Evolutionary conservation across 2,113 vertebrate genomes (phyloP).

Genomic region (Crypturellus undulatus): DNA sequence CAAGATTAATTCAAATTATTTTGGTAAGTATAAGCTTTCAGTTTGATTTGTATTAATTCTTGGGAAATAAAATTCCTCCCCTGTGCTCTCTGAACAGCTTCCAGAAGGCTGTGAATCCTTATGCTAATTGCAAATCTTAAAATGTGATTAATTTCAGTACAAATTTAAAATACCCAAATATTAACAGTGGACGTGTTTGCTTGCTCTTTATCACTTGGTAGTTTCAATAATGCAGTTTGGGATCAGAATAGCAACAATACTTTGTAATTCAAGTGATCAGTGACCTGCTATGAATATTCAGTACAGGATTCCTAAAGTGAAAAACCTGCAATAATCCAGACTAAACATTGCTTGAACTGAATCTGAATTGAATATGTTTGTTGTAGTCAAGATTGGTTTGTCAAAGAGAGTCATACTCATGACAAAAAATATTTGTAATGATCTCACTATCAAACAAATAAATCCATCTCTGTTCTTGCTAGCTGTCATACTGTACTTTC

Average conservation of each 20-base stretch:
- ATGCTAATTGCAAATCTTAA: background rate
- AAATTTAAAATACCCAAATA: background rate
- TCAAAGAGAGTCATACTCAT: background rate
- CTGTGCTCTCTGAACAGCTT: background rate
- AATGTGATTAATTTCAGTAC: background rate
- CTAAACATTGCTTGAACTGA: background rate
- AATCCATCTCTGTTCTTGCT: background rate
- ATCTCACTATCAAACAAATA: background rate
- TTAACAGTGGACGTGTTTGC: background rate
- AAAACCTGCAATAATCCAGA: background rate
- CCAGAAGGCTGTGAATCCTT: background rate
- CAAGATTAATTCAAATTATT: background rate
- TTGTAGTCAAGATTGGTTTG: background rate
- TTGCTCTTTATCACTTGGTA: background rate
- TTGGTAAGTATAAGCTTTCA: background rate
- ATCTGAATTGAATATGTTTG: background rate
- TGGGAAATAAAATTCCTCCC: background rate
- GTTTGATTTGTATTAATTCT: conserved; percentile 34
- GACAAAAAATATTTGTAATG: conserved; percentile 1
- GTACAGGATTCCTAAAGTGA: background rate
- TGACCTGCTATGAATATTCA: background rate
- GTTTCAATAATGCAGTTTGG: background rate
- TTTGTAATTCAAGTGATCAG: background rate
- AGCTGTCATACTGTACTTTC: background rate
- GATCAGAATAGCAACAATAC: background rate